Percentiles rank a stretch among this genome's conserved stretches.
phyloP scores from a whole-genome alignment of 2,113 vertebrate genomes.

The Rousettus leschenaultii region DNA sequence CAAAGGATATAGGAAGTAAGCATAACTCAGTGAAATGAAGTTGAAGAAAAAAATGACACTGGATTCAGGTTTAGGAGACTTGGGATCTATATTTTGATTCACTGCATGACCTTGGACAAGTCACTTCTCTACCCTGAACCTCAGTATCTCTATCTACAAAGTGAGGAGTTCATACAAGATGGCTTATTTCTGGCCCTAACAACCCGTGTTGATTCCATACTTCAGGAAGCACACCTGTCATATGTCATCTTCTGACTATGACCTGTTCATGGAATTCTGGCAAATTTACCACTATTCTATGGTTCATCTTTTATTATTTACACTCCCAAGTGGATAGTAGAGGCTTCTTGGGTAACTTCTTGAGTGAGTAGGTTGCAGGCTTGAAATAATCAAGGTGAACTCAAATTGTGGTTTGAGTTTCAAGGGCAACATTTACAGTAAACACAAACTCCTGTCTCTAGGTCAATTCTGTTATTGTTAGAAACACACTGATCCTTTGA shows the following conservation, averaged over 20 bases:
- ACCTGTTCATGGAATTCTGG: neutral
- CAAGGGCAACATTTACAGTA: neutral
- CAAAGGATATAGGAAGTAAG: neutral
- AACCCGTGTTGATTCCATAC: neutral
- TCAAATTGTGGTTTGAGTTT: neutral
- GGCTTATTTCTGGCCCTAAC: neutral
- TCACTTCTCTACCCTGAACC: neutral
- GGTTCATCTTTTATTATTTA: conserved; percentile 5
- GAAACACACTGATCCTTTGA: neutral
- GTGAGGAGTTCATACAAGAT: neutral
- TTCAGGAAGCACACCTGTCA: neutral
- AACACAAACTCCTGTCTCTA: neutral
- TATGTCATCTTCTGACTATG: neutral
- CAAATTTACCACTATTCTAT: neutral
- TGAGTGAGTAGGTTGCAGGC: neutral
- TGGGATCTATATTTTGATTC: neutral
- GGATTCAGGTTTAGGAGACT: neutral
- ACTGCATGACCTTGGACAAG: neutral
- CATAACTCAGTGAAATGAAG: neutral
- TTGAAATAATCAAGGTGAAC: neutral
- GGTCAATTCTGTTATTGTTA: neutral
- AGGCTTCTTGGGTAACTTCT: neutral
- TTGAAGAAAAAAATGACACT: neutral
- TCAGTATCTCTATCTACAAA: conserved; percentile 17
- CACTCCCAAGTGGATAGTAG: neutral